A percentile compares a stretch with the other conserved stretches of the same genome.
phyloP scores from a whole-genome alignment of 2,888 invertebrate species.

The Elmis aenea region DNA sequence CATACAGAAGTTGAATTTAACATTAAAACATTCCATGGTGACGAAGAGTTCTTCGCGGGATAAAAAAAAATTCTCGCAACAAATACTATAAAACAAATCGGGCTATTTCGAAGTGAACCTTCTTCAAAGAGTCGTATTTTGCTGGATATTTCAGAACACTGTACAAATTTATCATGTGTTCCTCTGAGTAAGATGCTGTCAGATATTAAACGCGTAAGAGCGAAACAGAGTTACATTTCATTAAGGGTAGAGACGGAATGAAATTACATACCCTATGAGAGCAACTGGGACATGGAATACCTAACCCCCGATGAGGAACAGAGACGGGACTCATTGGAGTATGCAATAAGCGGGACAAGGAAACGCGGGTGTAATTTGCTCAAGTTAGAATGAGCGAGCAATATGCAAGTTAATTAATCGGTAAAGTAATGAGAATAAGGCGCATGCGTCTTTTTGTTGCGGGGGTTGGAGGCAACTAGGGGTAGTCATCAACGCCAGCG shows the following conservation, averaged over 20 bases:
- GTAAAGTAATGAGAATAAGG: slow-evolving; percentile 49
- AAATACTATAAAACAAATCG: neutral
- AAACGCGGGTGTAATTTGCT: slow-evolving; percentile 38
- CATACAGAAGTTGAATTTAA: slow-evolving; percentile 32
- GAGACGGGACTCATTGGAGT: slow-evolving; percentile 27
- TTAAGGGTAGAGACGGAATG: slow-evolving; percentile 49
- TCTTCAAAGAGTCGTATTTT: slow-evolving; percentile 16
- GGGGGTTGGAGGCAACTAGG: slow-evolving; percentile 42
- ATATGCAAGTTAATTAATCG: slow-evolving; percentile 52
- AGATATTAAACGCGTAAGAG: slow-evolving; percentile 36
- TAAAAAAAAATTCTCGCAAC: slow-evolving; percentile 1
- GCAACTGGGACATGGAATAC: slow-evolving; percentile 34
- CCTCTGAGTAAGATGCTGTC: slow-evolving; percentile 30
- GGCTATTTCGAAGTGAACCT: too few relatives aligned
- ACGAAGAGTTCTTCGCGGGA: slow-evolving; percentile 2
- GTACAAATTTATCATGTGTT: slow-evolving; percentile 41
- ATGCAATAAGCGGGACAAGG: slow-evolving; percentile 25
- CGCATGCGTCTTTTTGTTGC: slow-evolving; percentile 41
- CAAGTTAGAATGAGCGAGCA: slow-evolving; percentile 46
- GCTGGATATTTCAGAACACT: slow-evolving; percentile 16
- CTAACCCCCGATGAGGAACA: slow-evolving; percentile 26
- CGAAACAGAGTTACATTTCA: slow-evolving; percentile 46
- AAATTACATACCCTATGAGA: slow-evolving; percentile 49
- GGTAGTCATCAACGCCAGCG: slow-evolving; percentile 61
- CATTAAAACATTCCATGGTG: slow-evolving; percentile 17